Conservation (phyloP, 2,888 invertebrate genomes). For the Volucella bombylans region DNA sequence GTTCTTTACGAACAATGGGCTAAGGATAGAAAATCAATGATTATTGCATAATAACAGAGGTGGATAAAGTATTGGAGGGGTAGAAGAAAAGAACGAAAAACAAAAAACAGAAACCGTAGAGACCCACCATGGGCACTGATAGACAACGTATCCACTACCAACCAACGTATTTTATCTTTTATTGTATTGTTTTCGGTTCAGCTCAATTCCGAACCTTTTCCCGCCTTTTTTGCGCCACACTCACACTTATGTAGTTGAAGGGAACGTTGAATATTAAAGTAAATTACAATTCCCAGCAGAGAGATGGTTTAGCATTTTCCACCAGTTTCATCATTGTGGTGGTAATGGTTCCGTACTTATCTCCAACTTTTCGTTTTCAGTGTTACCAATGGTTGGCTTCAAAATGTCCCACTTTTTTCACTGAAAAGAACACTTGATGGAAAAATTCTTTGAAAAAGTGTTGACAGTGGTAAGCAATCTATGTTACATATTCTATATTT, state of each 20-base stretch:
- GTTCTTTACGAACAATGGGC: constrained; percentile 44
- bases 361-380: background rate
- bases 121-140: constrained; percentile 10
- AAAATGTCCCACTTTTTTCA: no score
- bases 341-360: constrained; percentile 52
- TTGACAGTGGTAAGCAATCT: no score
- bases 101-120: background rate
- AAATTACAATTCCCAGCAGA: constrained; percentile 72
- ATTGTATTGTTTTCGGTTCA: constrained; percentile 8
- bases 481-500: no score
- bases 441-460: no score
- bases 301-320: constrained; percentile 28
- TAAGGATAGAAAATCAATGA: constrained; percentile 70
- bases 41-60: constrained; percentile 71
- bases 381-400: no score
- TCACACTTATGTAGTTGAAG: background rate
- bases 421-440: no score
- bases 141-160: constrained; percentile 42
- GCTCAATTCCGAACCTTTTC: constrained; percentile 55
- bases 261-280: constrained; percentile 53
- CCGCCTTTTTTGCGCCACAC: constrained; percentile 65
- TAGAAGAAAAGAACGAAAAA: constrained; percentile 8
- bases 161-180: constrained; percentile 42
- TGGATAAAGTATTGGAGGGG: constrained; percentile 15
- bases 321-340: background rate